These are phyloP conservation scores for Miltochrista miniata DNA, from an alignment of 2,888 invertebrate genomes.

Conservation along the genomic window DNA sequence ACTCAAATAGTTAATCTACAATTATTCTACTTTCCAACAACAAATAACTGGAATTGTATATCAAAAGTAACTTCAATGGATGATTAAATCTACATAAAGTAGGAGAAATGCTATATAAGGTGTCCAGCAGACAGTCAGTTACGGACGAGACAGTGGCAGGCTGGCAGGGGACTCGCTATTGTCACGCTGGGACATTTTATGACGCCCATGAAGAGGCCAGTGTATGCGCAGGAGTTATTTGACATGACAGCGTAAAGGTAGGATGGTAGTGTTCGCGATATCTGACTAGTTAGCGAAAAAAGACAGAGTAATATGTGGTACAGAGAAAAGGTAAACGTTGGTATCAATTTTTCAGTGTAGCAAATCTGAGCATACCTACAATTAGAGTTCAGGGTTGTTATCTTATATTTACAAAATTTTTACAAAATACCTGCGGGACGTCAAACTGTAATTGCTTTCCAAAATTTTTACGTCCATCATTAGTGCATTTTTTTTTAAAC, in stretches of 20 bases:
- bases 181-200: slow-evolving; percentile 51
- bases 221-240: slow-evolving; percentile 48
- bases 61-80: neutral
- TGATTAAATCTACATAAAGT: slow-evolving; percentile 8
- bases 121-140: slow-evolving; percentile 7
- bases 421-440: no score
- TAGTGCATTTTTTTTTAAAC: no score
- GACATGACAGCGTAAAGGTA: slow-evolving; percentile 35
- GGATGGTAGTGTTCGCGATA: slow-evolving; percentile 24
- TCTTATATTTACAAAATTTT: no score
- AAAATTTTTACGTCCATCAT: no score
- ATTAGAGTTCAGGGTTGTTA: no score
- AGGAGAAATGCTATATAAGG: slow-evolving; percentile 6
- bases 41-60: neutral
- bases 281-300: neutral
- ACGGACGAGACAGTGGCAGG: slow-evolving; percentile 35
- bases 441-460: no score
- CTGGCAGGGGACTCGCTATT: slow-evolving; percentile 38
- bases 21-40: neutral
- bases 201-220: slow-evolving; percentile 53
- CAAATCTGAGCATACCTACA: no score
- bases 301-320: neutral
- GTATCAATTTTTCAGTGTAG: no score
- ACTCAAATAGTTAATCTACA: no score
- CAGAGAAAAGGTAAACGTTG: no score